Conservation (phyloP, 2,888 invertebrate genomes). For the Sphinx pinastri region DNA sequence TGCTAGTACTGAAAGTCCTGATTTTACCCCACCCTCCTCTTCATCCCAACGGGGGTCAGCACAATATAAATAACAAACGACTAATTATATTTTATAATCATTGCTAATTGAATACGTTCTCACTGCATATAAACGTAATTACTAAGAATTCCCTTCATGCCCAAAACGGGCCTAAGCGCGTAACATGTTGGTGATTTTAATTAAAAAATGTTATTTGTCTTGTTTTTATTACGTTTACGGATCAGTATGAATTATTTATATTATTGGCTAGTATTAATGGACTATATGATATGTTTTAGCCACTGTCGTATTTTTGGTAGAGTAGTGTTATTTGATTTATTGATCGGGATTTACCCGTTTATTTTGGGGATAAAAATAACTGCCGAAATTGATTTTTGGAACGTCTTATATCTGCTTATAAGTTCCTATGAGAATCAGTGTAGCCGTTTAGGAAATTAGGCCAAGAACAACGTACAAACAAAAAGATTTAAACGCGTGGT, state of each 20-base stretch:
- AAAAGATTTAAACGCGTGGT: no score
- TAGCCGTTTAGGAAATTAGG: no score
- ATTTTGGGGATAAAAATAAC: no score
- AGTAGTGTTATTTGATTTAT: neutral
- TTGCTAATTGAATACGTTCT: constrained; percentile 14
- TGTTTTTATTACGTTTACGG: constrained; percentile 9
- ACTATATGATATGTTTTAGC: neutral
- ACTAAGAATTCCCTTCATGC: constrained; percentile 48
- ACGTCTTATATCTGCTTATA: no score
- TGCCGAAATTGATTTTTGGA: no score
- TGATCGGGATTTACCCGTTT: no score
- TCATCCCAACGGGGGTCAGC: neutral
- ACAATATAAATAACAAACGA: neutral
- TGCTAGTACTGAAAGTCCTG: no score
- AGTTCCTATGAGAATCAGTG: no score
- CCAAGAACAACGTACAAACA: no score
- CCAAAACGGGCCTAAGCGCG: constrained; percentile 45
- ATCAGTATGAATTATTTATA: constrained; percentile 7
- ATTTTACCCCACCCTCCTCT: neutral
- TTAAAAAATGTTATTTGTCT: constrained; percentile 21
- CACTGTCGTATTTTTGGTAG: neutral
- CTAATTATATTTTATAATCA: constrained; percentile 11
- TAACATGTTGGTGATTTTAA: constrained; percentile 36
- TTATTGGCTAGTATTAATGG: neutral
- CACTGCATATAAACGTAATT: constrained; percentile 37